phyloP scores from a whole-genome alignment of 1,140 invertebrate genomes.

The Drosophila parvula region DNA sequence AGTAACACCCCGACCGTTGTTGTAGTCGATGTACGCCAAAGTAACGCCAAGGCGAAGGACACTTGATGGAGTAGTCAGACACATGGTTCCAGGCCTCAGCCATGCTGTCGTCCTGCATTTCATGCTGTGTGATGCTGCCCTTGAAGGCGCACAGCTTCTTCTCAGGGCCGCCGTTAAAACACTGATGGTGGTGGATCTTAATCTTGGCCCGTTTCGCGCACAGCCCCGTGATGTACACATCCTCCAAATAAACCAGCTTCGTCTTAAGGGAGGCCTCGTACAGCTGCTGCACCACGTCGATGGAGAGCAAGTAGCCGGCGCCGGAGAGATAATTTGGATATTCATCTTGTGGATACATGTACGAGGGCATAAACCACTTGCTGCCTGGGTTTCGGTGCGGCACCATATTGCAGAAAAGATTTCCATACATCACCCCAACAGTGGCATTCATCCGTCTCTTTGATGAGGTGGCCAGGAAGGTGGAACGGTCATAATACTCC shows the following conservation, averaged over 20 bases:
- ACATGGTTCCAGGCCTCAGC: constrained; percentile 74
- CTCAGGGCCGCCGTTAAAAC: constrained; percentile 70
- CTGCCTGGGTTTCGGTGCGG: constrained; percentile 89
- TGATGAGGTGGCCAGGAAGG: constrained; percentile 43
- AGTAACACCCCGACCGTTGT: constrained; percentile 57
- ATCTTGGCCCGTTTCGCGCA: constrained; percentile 71
- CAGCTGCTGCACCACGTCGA: constrained; percentile 87
- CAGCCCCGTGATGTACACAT: constrained; percentile 92
- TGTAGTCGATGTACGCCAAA: constrained; percentile 68
- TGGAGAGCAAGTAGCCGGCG: constrained; percentile 92
- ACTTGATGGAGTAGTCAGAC: constrained; percentile 69
- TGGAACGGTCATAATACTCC: constrained; percentile 66
- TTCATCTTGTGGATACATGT: constrained; percentile 89
- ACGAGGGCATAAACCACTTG: constrained; percentile 93
- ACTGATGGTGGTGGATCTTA: constrained; percentile 58
- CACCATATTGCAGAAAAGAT: constrained; percentile 89
- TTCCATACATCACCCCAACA: constrained; percentile 87
- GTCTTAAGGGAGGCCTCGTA: constrained; percentile 89
- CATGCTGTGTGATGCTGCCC: constrained; percentile 75
- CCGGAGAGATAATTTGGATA: constrained; percentile 95
- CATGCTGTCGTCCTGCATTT: constrained; percentile 73
- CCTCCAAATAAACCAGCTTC: constrained; percentile 91
- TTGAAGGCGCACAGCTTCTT: constrained; percentile 67
- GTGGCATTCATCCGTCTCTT: constrained; percentile 69
- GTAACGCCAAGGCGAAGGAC: constrained; percentile 68